Evolutionary conservation across 2,888 invertebrate genomes (phyloP).

Genomic region (Plebejus anna): DNA sequence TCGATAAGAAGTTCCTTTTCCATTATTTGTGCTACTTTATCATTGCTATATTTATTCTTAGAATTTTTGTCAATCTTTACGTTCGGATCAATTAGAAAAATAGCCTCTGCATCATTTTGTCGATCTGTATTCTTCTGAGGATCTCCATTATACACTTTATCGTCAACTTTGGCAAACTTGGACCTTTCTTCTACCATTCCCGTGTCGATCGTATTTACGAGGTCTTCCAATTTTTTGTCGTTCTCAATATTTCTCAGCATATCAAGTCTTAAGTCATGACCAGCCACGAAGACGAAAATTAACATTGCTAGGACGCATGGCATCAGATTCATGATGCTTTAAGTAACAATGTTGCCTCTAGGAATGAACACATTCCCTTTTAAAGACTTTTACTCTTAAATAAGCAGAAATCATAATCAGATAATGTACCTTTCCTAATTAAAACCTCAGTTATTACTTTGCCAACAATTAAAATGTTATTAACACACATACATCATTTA

Average conservation of each 20-base stretch:
- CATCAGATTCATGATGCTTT: not conserved
- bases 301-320: not conserved
- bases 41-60: not conserved
- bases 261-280: not conserved
- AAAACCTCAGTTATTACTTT: too few relatives aligned
- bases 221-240: not conserved
- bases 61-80: not conserved
- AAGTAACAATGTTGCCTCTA: not conserved
- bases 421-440: too few relatives aligned
- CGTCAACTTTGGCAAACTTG: not conserved
- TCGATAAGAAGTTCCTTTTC: not conserved
- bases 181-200: too few relatives aligned
- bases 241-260: not conserved
- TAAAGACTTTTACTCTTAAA: too few relatives aligned
- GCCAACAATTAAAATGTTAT: too few relatives aligned
- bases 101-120: not conserved
- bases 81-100: not conserved
- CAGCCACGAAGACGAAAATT: not conserved
- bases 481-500: too few relatives aligned
- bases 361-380: too few relatives aligned
- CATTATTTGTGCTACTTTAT: not conserved
- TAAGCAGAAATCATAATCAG: too few relatives aligned
- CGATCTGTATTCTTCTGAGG: not conserved
- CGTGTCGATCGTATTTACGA: too few relatives aligned
- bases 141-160: not conserved